These are phyloP conservation scores for Papio anubis DNA, from an alignment of 2,113 vertebrate genomes.

Conservation along the genomic window DNA sequence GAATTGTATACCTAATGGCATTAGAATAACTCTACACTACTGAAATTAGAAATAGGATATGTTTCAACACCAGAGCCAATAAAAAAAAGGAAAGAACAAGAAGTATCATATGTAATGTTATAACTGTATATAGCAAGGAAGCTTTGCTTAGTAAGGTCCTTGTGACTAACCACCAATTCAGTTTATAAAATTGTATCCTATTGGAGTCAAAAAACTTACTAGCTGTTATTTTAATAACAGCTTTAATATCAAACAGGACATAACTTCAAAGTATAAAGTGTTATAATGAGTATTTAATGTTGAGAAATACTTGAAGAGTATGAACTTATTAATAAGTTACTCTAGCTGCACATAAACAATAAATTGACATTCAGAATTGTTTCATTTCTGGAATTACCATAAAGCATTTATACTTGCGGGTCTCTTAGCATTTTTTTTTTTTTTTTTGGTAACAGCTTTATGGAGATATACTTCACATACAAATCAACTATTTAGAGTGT, in stretches of 20 bases:
- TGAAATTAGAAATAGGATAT: constrained; percentile 8
- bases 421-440: neutral
- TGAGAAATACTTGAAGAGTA: neutral
- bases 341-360: neutral
- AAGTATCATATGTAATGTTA: neutral
- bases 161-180: neutral
- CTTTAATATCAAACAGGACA: neutral
- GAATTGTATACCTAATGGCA: neutral
- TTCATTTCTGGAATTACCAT: neutral
- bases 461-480: too few relatives aligned
- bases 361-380: neutral
- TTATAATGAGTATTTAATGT: neutral
- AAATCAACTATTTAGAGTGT: too few relatives aligned
- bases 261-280: neutral
- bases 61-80: too few relatives aligned
- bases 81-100: too few relatives aligned
- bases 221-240: neutral
- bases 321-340: neutral
- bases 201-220: neutral
- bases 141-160: neutral
- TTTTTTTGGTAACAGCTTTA: too few relatives aligned
- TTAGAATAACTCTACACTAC: neutral
- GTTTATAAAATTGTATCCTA: neutral
- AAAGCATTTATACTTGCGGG: neutral
- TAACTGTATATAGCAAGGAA: neutral